Percentiles rank a stretch among this genome's conserved stretches.
phyloP scores from a whole-genome alignment of 2,888 invertebrate species.

The Aethes cnicana region DNA sequence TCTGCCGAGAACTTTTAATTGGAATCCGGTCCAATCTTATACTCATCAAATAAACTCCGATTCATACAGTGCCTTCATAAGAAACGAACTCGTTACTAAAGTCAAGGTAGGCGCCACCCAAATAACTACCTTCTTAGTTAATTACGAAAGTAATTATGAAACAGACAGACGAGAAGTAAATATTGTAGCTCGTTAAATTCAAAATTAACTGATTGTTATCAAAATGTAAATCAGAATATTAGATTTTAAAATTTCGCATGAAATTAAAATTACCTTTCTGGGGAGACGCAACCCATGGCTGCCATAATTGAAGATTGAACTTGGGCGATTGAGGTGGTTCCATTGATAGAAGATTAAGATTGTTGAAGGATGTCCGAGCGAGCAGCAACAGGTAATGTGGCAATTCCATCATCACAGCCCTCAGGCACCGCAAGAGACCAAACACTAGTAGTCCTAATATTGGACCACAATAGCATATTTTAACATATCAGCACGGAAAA shows the following conservation, averaged over 20 bases:
- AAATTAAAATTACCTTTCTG: constrained; percentile 76
- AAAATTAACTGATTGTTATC: neutral
- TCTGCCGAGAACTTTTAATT: constrained; percentile 33
- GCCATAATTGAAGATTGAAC: constrained; percentile 77
- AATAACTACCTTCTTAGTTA: constrained; percentile 16
- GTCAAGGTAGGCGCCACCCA: constrained; percentile 10
- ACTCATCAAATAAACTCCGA: constrained; percentile 26
- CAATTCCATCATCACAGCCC: constrained; percentile 76
- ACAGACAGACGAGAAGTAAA: neutral
- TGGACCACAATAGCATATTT: constrained; percentile 28
- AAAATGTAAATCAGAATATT: neutral
- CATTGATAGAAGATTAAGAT: constrained; percentile 64
- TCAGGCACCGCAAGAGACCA: constrained; percentile 40
- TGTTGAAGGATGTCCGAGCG: constrained; percentile 65
- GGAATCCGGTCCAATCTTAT: constrained; percentile 29
- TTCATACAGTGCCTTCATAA: constrained; percentile 21
- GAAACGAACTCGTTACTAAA: constrained; percentile 22
- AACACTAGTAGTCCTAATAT: constrained; percentile 36
- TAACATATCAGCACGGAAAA: constrained; percentile 37
- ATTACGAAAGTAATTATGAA: constrained; percentile 20
- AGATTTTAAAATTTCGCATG: too few relatives aligned
- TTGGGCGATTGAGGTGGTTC: constrained; percentile 79
- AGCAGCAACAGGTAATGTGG: constrained; percentile 70
- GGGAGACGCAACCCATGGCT: constrained; percentile 72
- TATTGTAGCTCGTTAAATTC: constrained; percentile 3